phyloP scores from a whole-genome alignment of 2,113 vertebrate genomes.

The Mastomys natalensis region DNA sequence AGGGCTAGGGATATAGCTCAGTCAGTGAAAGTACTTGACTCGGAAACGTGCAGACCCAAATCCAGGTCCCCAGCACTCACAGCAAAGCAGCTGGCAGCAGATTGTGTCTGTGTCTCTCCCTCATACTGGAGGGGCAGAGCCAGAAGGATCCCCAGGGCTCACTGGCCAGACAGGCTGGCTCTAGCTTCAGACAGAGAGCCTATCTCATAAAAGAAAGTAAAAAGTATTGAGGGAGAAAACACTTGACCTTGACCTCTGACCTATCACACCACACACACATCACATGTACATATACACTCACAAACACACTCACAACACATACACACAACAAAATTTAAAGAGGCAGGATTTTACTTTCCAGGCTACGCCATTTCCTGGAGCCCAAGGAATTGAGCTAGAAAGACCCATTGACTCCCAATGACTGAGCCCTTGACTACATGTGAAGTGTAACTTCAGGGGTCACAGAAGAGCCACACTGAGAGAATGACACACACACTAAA shows the following conservation, averaged over 20 bases:
- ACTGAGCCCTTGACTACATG: background rate
- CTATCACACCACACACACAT: background rate
- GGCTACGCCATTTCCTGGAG: background rate
- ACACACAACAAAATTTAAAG: background rate
- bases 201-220: background rate
- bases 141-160: background rate
- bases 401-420: background rate
- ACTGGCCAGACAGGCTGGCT: background rate
- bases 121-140: background rate
- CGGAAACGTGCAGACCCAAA: background rate
- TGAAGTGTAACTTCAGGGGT: too few relatives aligned
- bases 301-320: background rate
- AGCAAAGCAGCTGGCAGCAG: background rate
- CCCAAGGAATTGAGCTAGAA: background rate
- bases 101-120: background rate
- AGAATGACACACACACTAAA: background rate
- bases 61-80: background rate
- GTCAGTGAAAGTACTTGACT: too few relatives aligned
- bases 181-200: background rate
- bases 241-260: background rate
- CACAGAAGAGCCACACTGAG: background rate
- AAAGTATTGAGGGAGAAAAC: background rate
- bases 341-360: background rate
- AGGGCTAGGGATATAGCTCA: background rate
- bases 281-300: background rate